phyloP scores from a whole-genome alignment of 2,113 vertebrate genomes.

The Chrysochloris asiatica region DNA sequence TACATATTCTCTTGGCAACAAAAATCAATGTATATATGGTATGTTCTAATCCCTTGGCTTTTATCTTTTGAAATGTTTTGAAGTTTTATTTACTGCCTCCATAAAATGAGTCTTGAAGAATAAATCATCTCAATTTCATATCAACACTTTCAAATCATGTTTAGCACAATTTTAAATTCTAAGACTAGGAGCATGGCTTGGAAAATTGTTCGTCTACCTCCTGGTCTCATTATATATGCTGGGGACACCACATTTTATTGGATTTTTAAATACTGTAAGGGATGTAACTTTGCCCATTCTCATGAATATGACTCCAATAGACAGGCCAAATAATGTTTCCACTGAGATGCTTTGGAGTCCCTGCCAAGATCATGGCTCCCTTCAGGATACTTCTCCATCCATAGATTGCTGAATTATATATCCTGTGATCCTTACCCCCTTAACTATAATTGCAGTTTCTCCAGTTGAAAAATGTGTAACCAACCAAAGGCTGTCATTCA shows the following conservation, averaged over 20 bases:
- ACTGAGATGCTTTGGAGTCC: background rate
- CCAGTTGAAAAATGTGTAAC: background rate
- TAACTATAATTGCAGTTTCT: background rate
- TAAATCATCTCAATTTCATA: conserved; percentile 26
- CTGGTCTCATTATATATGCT: background rate
- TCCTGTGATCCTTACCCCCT: background rate
- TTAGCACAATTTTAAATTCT: background rate
- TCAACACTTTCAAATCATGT: conserved; percentile 7
- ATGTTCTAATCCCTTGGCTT: conserved; percentile 41
- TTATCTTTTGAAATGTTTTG: conserved; percentile 48
- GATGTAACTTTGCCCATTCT: background rate
- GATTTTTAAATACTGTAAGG: background rate
- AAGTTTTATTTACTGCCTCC: conserved; percentile 35
- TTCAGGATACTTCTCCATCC: conserved; percentile 3
- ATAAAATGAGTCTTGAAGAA: conserved; percentile 60
- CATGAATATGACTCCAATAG: background rate
- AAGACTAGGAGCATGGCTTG: background rate
- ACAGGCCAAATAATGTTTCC: background rate
- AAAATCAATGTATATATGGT: conserved; percentile 43
- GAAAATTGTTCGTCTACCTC: background rate
- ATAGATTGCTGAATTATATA: background rate
- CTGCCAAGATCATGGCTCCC: background rate
- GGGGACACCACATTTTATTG: background rate
- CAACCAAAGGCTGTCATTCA: background rate
- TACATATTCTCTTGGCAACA: conserved; percentile 59